A percentile compares a stretch with the other conserved stretches of the same genome.
Conservation (phyloP, 2,113 vertebrate genomes). For the Romanogobio albipinnatus region DNA sequence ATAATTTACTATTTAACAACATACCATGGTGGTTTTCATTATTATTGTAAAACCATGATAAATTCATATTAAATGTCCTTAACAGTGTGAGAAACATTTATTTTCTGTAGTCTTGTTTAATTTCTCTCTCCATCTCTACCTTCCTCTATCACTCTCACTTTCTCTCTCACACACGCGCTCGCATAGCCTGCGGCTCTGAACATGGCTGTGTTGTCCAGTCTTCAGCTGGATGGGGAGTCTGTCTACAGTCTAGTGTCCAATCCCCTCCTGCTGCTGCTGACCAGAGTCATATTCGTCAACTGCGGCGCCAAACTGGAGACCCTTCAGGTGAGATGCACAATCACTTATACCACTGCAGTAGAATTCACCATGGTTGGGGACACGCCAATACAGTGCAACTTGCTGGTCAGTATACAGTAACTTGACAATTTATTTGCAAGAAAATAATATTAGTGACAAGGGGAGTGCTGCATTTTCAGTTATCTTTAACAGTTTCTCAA, state of each 20-base stretch:
- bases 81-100: not conserved
- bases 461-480: not conserved
- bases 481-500: not conserved
- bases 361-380: not conserved
- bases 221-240: constrained; percentile 90
- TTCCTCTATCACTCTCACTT: constrained; percentile 43
- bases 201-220: constrained; percentile 72
- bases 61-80: not conserved
- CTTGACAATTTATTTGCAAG: not conserved
- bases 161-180: not conserved
- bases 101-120: not conserved
- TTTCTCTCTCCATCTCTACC: constrained; percentile 45
- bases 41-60: not conserved
- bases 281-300: constrained; percentile 82
- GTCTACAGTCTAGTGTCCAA: constrained; percentile 86
- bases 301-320: constrained; percentile 77
- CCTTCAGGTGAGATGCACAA: constrained; percentile 82
- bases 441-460: not conserved
- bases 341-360: not conserved
- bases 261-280: constrained; percentile 86
- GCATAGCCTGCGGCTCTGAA: constrained; percentile 69
- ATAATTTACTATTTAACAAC: too few relatives aligned
- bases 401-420: too few relatives aligned
- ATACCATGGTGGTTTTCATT: not conserved
- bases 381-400: not conserved